Base-by-base conservation (phyloP, 1,140 invertebrate genomes). In the Aphaenogaster floridana region DNA sequence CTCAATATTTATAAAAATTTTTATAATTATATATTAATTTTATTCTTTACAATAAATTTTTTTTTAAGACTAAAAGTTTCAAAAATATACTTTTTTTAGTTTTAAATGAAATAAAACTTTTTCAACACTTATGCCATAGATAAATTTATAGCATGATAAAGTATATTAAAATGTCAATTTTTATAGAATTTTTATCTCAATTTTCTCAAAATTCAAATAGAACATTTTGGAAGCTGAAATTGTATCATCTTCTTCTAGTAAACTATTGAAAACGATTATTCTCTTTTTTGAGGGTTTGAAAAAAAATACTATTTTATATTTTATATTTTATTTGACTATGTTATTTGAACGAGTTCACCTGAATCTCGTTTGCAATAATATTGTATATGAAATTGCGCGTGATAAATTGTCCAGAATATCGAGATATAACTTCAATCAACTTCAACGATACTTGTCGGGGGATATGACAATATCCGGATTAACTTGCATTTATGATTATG, bases 401-500 rank as follows among this genome's bases (percentile, higher is more conserved):
- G 34, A 63, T 63, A 63, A 63, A 63, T 63, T 63, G 61, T 36
- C 9, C 61, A 36, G 61, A 8, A 63, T 36, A 36, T 63, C 34
- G 61, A 63, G 15, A 63, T 63, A 13, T 7, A 66, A 42, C 36
- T n/a, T 66, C 15, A 42, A 66, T 66, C 34, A 66, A 66, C n/a
- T 66, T 42, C 17, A 66, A 66, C 17, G 63, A 66, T n/a, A 42
- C 36, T 66, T 39, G 8, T n/a, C 34, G 13, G 6, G 36, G 36
- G 7, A 66, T 42, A 42, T 66, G 36, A 66, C 36, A 42, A 66
- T 66, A 66, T 66, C 63, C 36, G 36, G 36, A 66, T 66, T 66
- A 66, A n/a, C 36, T 66, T 42, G 63, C 36, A 66, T 42, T 66
- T 42, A 66, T 42, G 42, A 66, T 66, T 66, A 66, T 66, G 17